Base-by-base conservation (phyloP, 2,888 invertebrate genomes). In the Altica lythri region DNA sequence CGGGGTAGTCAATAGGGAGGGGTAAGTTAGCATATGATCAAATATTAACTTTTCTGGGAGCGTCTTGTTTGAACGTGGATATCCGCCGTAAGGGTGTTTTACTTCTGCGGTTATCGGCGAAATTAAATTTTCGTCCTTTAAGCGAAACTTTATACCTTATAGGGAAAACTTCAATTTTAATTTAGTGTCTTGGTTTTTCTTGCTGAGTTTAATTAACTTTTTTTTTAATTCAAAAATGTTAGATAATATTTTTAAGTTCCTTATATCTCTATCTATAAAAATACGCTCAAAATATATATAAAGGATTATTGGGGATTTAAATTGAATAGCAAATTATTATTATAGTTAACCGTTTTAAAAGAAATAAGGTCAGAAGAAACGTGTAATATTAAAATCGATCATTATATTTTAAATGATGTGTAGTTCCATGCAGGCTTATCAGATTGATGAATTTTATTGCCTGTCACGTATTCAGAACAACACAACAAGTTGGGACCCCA, bases 1-100 rank as follows among this genome's bases (percentile, higher is more conserved):
- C 56, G 47, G 42, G 50, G 44, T 54, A 55, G 27, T 38, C 30
- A 9, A 13, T 10, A n/a, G 37, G 37, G 9, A 25, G 38, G 53
- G 59, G 60, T 62, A 48, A 61, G 64, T 63, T 61, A 60, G 62
- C 61, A 61, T 63, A 57, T 50, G 56, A 61, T 63, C 60, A 65
- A 65, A 63, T 63, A 63, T 65, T 62, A 63, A 62, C 61, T 61
- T 61, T 52, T 48, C 53, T 46, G 49, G 51, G 58, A 53, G 52
- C 58, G 52, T 19, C 59, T 56, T 45, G 55, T 60, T 59, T 64
- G 63, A 62, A 57, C 56, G 61, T 40, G 53, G 35, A 37, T 48
- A 62, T 62, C 45, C 49, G 29, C 9, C 37, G 12, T 10, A 13
- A 40, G 4, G 40, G 19, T 40, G 30, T 13, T 48, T 48, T 17